Evolutionary conservation across 2,797 vertebrate genomes (phyloP), one percentile per base, ranked within the genome.

Genomic region (Champsocephalus gunnari): DNA sequence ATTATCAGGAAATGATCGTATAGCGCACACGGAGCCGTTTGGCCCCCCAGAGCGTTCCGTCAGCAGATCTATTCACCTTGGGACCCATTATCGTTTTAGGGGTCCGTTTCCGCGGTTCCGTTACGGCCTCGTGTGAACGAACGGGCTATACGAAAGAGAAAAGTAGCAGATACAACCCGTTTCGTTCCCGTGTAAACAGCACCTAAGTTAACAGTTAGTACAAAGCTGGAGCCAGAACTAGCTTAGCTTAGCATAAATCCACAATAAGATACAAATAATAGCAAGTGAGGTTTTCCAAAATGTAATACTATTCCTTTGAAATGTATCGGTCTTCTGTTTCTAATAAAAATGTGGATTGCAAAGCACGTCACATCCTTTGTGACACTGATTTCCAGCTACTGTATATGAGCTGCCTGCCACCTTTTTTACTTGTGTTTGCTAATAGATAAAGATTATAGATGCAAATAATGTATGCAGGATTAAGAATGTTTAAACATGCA

Each of bases 391-490:
- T 47, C 12, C 60, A 61, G 56, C 48, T 65, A 73, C 28, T 28
- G 28, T 28, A 28, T 77, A 34, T 49, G 59, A 82, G 61, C 73
- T 58, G 45, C 11, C 47, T 11, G 72, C 70, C 82, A 82, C 76
- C 67, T 77, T 73, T 75, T 73, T 74, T 24, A 48, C 71, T 62
- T 49, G 5, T 16, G 3, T 53, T 11, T 55, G 61, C 24, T 17
- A 49, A 50, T 76, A 47, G 21, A 58, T 34, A 16, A 38, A 38
- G 34, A 38, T 38, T 38, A 38, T 1, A 38, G 34, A 73, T 34
- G 67, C 71, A 34, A 56, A 71, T 13, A 49, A 47, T 48, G 43
- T 7, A 5, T 45, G 45, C 44, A 21, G 47, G 32, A 69, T 61
- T 14, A 47, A 28, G 13, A 61, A 58, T 8, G 45, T 57, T 43